These are phyloP conservation scores for Chrysotoxum bicinctum DNA, from an alignment of 2,888 invertebrate species.

Conservation along the genomic window DNA sequence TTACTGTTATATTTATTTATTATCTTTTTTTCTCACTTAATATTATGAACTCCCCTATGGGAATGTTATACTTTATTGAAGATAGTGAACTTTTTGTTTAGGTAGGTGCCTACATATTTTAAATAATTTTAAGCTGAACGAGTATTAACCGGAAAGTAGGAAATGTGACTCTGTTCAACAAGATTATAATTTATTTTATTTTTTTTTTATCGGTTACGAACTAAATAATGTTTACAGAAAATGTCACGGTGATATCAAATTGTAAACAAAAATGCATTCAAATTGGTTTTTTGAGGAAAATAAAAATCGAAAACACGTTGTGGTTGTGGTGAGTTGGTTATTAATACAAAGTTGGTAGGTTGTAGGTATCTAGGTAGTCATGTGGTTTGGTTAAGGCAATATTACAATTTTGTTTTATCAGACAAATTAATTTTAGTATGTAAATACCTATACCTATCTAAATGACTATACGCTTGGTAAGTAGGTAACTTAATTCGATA, in stretches of 20 bases:
- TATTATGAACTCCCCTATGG: neutral
- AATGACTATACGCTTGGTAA: too few relatives aligned
- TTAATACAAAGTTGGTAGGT: neutral
- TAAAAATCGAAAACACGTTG: neutral
- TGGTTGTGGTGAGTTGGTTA: constrained; percentile 23
- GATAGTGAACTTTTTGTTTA: neutral
- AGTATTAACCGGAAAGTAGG: constrained; percentile 49
- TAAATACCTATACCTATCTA: too few relatives aligned
- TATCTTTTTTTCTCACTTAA: neutral
- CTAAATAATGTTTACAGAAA: constrained; percentile 15
- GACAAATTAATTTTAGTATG: too few relatives aligned
- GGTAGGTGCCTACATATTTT: too few relatives aligned
- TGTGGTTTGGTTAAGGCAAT: neutral
- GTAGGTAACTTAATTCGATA: too few relatives aligned
- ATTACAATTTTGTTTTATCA: neutral
- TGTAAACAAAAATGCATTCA: constrained; percentile 57
- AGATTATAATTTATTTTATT: constrained; percentile 10
- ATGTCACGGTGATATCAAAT: constrained; percentile 51
- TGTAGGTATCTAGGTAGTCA: neutral
- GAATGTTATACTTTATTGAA: neutral
- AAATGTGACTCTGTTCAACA: constrained; percentile 51
- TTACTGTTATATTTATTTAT: constrained; percentile 23
- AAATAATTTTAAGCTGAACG: constrained; percentile 19
- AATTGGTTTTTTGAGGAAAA: neutral
- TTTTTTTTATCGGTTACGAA: constrained; percentile 4